A percentile compares a stretch with the other conserved stretches of the same genome.
Conservation (phyloP, 2,113 vertebrate genomes). For the Petroica traversi region DNA sequence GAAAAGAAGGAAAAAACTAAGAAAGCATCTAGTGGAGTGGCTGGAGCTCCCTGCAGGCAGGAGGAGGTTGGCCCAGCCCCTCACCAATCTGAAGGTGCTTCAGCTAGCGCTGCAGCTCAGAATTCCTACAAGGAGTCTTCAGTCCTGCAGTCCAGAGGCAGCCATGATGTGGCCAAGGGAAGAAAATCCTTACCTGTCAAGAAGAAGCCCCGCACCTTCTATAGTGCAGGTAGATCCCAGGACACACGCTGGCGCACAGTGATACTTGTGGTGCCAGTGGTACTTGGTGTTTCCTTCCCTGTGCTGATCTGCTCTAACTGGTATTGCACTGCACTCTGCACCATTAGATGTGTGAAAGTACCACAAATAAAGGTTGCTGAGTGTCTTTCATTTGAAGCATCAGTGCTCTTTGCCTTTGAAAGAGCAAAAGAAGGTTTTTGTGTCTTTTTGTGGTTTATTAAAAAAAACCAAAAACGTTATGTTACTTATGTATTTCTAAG, state of each 20-base stretch:
- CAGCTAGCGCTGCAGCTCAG: background rate
- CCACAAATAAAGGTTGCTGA: background rate
- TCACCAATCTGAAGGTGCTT: constrained; percentile 60
- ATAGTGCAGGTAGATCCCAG: constrained; percentile 79
- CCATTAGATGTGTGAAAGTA: background rate
- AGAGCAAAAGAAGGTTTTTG: background rate
- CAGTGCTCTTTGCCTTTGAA: background rate
- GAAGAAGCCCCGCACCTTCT: constrained; percentile 91
- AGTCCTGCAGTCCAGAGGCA: constrained; percentile 18
- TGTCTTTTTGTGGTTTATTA: background rate
- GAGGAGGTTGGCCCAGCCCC: constrained; percentile 48
- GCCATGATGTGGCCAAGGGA: constrained; percentile 18
- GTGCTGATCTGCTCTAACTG: background rate
- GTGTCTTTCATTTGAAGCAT: background rate
- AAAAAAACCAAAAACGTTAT: background rate
- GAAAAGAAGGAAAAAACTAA: background rate
- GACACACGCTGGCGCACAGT: background rate
- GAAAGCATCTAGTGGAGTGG: background rate
- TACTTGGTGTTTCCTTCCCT: background rate
- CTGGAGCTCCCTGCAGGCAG: constrained; percentile 5
- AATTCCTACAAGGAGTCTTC: background rate
- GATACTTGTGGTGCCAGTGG: background rate
- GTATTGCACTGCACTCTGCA: background rate
- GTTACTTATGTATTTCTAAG: background rate
- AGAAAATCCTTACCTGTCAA: constrained; percentile 61